These are phyloP conservation scores for Apocheima hispidaria DNA, from an alignment of 2,888 invertebrate species.

Conservation along the genomic window DNA sequence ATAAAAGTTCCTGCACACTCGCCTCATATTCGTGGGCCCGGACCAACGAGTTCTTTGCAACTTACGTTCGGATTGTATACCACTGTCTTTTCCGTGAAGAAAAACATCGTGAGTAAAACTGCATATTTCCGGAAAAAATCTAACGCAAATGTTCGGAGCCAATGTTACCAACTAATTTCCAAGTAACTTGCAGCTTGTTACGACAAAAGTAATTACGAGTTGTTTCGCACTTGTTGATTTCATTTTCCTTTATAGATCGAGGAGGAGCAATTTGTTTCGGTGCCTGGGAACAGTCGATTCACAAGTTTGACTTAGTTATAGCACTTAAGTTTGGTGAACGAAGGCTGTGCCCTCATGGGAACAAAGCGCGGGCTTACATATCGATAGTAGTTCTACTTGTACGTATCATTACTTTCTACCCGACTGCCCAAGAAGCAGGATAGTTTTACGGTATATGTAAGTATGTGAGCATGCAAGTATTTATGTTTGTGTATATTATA, in stretches of 20 bases:
- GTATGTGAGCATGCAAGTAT: neutral
- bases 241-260: conserved; percentile 57
- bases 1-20: too few relatives aligned
- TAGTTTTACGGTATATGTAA: too few relatives aligned
- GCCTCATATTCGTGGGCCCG: too few relatives aligned
- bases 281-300: conserved; percentile 41
- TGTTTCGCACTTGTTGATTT: conserved; percentile 62
- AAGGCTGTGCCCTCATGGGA: conserved; percentile 13
- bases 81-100: neutral
- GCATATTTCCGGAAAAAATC: too few relatives aligned
- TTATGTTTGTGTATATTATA: too few relatives aligned
- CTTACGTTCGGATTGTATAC: too few relatives aligned
- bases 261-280: conserved; percentile 58
- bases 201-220: conserved; percentile 60
- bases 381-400: neutral
- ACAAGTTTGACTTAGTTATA: conserved; percentile 39
- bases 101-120: too few relatives aligned
- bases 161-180: conserved; percentile 52
- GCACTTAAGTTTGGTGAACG: conserved; percentile 21
- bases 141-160: conserved; percentile 39
- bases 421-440: too few relatives aligned
- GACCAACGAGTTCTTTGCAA: too few relatives aligned
- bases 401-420: neutral
- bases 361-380: neutral
- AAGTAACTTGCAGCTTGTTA: conserved; percentile 49